Conservation (phyloP, 2,797 vertebrate genomes). For the Crotalus adamanteus region DNA sequence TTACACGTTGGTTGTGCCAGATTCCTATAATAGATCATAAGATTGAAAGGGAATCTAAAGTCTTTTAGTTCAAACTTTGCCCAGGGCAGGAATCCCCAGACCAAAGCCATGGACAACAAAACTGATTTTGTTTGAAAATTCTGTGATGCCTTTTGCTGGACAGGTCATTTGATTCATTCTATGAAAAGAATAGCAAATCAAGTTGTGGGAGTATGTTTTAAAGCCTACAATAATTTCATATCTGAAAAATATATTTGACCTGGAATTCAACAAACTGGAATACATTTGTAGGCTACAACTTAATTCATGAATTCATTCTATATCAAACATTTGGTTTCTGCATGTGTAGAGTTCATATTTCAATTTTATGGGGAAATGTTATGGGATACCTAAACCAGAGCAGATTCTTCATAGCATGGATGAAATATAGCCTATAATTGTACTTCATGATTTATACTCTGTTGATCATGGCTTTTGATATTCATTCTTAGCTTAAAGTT, state of each 20-base stretch:
- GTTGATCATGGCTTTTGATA: too few relatives aligned
- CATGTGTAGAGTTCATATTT: too few relatives aligned
- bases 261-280: not conserved
- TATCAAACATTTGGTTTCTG: too few relatives aligned
- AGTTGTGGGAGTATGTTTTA: not conserved
- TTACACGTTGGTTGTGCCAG: not conserved
- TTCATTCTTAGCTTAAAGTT: too few relatives aligned
- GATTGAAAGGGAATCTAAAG: not conserved
- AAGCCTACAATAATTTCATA: not conserved
- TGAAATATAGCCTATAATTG: too few relatives aligned
- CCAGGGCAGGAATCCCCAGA: not conserved
- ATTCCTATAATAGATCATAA: not conserved
- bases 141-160: not conserved
- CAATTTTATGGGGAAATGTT: too few relatives aligned
- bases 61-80: not conserved
- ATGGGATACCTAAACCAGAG: too few relatives aligned
- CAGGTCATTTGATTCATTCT: not conserved
- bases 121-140: not conserved
- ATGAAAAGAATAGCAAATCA: not conserved
- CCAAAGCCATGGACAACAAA: not conserved
- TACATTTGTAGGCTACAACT: not conserved
- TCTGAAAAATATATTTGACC: not conserved
- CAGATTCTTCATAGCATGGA: too few relatives aligned
- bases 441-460: too few relatives aligned
- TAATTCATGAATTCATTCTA: too few relatives aligned